Evolutionary conservation across 2,888 invertebrate species (phyloP).

Genomic region (Pollenia angustigena): DNA sequence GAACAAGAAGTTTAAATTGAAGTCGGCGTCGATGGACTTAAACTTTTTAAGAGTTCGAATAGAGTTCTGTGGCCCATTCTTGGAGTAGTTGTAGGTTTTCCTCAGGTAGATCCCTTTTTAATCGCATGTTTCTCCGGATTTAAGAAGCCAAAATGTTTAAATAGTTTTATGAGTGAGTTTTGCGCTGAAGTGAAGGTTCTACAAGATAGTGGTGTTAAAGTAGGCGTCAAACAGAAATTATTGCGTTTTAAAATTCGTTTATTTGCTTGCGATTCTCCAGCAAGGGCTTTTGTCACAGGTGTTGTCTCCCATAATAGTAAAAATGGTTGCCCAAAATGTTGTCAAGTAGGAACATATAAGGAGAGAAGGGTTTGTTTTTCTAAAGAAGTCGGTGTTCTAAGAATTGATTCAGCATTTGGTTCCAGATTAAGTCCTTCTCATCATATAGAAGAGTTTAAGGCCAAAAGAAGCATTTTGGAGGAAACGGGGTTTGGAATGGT

Average conservation of each 20-base stretch:
- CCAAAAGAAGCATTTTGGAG: slow-evolving; percentile 36
- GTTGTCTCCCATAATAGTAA: slow-evolving; percentile 19
- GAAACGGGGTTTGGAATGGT: slow-evolving; percentile 56
- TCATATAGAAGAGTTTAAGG: slow-evolving; percentile 40
- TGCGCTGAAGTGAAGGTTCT: slow-evolving; percentile 47
- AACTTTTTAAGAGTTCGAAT: slow-evolving; percentile 50
- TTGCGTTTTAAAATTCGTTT: slow-evolving; percentile 45
- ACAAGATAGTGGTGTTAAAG: neutral
- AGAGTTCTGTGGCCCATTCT: slow-evolving; percentile 40
- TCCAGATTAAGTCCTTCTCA: slow-evolving; percentile 14
- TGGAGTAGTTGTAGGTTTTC: slow-evolving; percentile 50
- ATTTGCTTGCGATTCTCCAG: slow-evolving; percentile 60
- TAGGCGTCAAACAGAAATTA: slow-evolving; percentile 9
- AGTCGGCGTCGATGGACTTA: slow-evolving; percentile 6
- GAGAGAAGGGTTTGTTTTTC: slow-evolving; percentile 41
- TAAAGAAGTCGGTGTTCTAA: slow-evolving; percentile 18
- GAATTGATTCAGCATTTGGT: slow-evolving; percentile 48
- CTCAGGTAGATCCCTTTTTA: slow-evolving; percentile 29
- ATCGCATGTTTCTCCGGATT: slow-evolving; percentile 62
- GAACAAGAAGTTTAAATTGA: slow-evolving; percentile 36
- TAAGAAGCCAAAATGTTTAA: slow-evolving; percentile 42
- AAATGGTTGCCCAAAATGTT: slow-evolving; percentile 39
- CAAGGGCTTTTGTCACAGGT: slow-evolving; percentile 54
- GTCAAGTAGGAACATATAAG: slow-evolving; percentile 23
- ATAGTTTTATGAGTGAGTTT: slow-evolving; percentile 56